Percentiles rank a stretch among this genome's conserved stretches.
Conservation (phyloP, 2,888 invertebrate genomes). For the Lochmaea crataegi region DNA sequence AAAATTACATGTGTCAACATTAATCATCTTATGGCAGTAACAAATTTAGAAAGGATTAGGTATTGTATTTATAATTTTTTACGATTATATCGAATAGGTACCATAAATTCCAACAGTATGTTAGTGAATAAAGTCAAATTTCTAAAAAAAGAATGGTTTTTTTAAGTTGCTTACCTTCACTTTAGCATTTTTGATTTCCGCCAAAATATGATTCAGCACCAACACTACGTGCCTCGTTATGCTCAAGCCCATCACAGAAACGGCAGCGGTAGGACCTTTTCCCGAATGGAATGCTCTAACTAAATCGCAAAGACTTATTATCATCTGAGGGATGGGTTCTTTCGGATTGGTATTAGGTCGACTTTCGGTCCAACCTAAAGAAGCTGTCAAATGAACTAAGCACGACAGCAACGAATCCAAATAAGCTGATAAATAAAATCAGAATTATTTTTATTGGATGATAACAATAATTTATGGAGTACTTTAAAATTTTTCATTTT, state of each 20-base stretch:
- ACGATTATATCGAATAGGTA: no score
- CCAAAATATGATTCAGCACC: conserved; percentile 68
- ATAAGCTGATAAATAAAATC: conserved; percentile 60
- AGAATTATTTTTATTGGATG: no score
- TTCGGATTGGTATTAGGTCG: conserved; percentile 53
- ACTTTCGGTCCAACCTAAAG: conserved; percentile 65
- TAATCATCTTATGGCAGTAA: no score
- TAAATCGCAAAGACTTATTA: conserved; percentile 66
- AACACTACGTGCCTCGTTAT: conserved; percentile 68
- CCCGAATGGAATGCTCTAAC: conserved; percentile 68
- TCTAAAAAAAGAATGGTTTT: no score
- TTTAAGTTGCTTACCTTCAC: conserved; percentile 59
- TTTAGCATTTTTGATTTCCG: conserved; percentile 66
- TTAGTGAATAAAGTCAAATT: no score
- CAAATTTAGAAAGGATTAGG: no score
- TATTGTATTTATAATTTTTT: no score
- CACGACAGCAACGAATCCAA: conserved; percentile 67
- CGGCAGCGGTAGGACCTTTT: conserved; percentile 65
- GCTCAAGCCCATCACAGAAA: conserved; percentile 70
- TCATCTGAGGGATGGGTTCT: conserved; percentile 60
- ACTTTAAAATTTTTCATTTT: no score
- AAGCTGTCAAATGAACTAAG: conserved; percentile 66
- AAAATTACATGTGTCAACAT: no score
- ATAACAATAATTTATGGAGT: no score
- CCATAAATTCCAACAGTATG: no score